A percentile compares a stretch with the other conserved stretches of the same genome.
Evolutionary conservation across 2,888 invertebrate genomes (phyloP).

Genomic region (Eucriotettix oculatus): DNA sequence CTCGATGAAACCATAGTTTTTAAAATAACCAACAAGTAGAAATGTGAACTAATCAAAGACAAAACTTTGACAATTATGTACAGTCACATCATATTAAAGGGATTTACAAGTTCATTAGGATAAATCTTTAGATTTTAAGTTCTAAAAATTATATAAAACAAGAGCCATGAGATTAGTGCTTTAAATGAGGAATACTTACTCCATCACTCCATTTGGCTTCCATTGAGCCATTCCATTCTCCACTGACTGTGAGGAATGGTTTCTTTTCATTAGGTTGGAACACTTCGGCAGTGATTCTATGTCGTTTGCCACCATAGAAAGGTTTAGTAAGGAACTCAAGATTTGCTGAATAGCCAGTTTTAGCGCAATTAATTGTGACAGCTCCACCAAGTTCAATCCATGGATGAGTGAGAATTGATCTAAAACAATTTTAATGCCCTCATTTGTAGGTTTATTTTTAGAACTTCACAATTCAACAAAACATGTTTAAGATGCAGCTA

Average conservation of each 20-base stretch:
- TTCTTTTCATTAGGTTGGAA: slow-evolving; percentile 69
- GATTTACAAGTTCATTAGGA: too few relatives aligned
- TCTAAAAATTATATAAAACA: not conserved
- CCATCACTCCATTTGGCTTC: slow-evolving; percentile 72
- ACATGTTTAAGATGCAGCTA: too few relatives aligned
- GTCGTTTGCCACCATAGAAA: slow-evolving; percentile 92
- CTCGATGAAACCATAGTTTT: too few relatives aligned
- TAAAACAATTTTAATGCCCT: slow-evolving; percentile 19
- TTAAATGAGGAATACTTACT: slow-evolving; percentile 13
- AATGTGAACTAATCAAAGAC: not conserved
- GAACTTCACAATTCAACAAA: too few relatives aligned
- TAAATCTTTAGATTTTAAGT: not conserved
- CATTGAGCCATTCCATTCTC: slow-evolving; percentile 97
- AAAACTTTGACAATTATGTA: not conserved
- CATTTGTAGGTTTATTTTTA: too few relatives aligned
- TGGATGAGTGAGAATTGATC: slow-evolving; percentile 92
- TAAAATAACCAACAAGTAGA: not conserved
- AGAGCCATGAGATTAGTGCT: not conserved
- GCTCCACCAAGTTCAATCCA: slow-evolving; percentile 98
- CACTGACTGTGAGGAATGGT: slow-evolving; percentile 72
- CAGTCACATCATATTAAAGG: not conserved
- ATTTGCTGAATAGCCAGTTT: slow-evolving; percentile 84
- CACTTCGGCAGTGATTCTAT: slow-evolving; percentile 72
- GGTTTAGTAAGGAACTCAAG: slow-evolving; percentile 96
- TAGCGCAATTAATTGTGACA: slow-evolving; percentile 74